Evolutionary conservation across 2,888 invertebrate genomes (phyloP).

Genomic region (Nomada goodeniana): DNA sequence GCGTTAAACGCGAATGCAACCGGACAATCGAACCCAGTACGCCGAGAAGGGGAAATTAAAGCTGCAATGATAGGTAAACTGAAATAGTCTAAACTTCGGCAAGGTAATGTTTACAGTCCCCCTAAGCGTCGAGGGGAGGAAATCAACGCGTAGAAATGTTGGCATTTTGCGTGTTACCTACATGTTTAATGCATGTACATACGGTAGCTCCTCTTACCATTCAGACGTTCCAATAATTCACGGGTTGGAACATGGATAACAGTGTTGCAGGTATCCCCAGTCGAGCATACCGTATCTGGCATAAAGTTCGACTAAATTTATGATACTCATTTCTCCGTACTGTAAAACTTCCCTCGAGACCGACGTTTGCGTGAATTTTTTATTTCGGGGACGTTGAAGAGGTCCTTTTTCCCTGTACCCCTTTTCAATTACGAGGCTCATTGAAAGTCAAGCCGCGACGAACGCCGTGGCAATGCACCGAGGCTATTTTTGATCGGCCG

Average conservation of each 20-base stretch:
- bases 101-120: background rate
- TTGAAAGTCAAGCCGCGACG: slow-evolving; percentile 43
- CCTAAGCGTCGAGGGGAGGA: background rate
- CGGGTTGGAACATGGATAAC: too few species aligned
- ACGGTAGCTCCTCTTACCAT: too few species aligned
- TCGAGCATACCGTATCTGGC: too few species aligned
- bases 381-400: background rate
- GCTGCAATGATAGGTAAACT: background rate
- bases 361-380: slow-evolving; percentile 19
- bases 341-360: background rate
- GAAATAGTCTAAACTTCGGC: background rate
- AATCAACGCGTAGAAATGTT: background rate
- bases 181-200: too few species aligned
- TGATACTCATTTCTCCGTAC: background rate
- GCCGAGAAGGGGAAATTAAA: slow-evolving; percentile 7
- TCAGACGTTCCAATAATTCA: too few species aligned
- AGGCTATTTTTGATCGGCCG: slow-evolving; percentile 62
- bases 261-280: too few species aligned
- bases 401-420: slow-evolving; percentile 9
- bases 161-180: too few species aligned
- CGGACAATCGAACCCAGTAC: background rate
- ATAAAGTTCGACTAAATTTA: background rate
- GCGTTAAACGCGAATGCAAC: slow-evolving; percentile 23
- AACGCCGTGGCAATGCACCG: slow-evolving; percentile 53
- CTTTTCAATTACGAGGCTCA: slow-evolving; percentile 51